A percentile compares a stretch with the other conserved stretches of the same genome.
Conservation (phyloP, 2,797 vertebrate species). For the Semaprochilodus insignis region DNA sequence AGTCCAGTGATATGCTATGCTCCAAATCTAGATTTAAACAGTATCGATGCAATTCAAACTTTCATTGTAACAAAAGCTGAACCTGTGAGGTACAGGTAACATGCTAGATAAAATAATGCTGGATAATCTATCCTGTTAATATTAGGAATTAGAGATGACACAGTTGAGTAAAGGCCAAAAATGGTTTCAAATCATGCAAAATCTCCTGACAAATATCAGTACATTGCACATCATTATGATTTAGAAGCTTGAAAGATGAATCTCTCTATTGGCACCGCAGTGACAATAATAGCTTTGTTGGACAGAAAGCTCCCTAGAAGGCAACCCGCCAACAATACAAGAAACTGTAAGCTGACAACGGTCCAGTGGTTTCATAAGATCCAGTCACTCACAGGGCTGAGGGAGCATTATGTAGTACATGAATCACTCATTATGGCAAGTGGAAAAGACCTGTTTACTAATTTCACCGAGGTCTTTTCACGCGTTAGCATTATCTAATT, state of each 20-base stretch:
- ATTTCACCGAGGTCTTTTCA: slow-evolving; percentile 54
- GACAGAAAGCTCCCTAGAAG: slow-evolving; percentile 28
- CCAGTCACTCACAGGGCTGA: slow-evolving; percentile 36
- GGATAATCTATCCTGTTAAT: too few species aligned
- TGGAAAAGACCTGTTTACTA: slow-evolving; percentile 63
- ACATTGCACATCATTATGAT: slow-evolving; percentile 11
- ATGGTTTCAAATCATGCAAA: not conserved
- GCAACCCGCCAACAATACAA: slow-evolving; percentile 40
- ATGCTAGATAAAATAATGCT: not conserved
- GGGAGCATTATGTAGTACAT: slow-evolving; percentile 48
- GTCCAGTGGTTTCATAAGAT: slow-evolving; percentile 43
- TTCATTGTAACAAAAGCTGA: not conserved
- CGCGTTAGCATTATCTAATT: slow-evolving; percentile 73
- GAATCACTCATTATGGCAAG: slow-evolving; percentile 61
- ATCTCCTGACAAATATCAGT: not conserved
- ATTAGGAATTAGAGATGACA: not conserved
- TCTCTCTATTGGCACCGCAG: slow-evolving; percentile 2
- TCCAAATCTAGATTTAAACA: not conserved
- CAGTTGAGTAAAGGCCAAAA: not conserved
- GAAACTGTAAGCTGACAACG: slow-evolving; percentile 34
- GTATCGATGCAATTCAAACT: not conserved
- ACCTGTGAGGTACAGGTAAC: not conserved
- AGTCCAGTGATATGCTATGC: not conserved
- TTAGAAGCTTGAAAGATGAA: slow-evolving; percentile 27
- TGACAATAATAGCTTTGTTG: slow-evolving; percentile 42